Evolutionary conservation across 2,113 vertebrate genomes (phyloP), one percentile per base, ranked within the genome.

Genomic region (Lanius ludovicianus): DNA sequence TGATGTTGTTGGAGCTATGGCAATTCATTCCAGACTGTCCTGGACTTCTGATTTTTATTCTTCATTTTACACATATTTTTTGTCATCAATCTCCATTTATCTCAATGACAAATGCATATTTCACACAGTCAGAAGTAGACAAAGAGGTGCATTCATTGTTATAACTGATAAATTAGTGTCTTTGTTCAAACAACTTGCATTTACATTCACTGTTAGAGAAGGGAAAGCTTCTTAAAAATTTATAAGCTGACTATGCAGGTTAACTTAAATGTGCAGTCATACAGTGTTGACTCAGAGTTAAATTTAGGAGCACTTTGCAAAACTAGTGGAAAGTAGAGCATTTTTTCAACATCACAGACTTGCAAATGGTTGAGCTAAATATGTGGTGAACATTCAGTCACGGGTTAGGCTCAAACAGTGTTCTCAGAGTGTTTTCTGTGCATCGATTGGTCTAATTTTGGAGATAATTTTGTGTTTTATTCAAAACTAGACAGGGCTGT

Each of bases 221-320:
- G 53, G 60, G 78, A 90, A 93, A 93, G 57, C 90, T 94, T 55
- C 95, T 97, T 93, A 97, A 95, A 97, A 90, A 96, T 97, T 92
- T 93, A 93, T 94, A 96, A 97, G 93, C 94, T 97, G 96, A 97
- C 95, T 96, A 23, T 88, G 95, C 96, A 97, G 83, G 93, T 95
- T 97, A 96, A 96, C 91, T 94, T 93, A 91, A 94, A 95, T 94
- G 76, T 87, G 87, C 89, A 94, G 42, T 83, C 0, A 11, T 68
- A 91, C 65, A 67, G 89, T 84, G 96, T 97, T 96, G 93, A 93
- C 92, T 97, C 94, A 95, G 84, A 96, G 94, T 93, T 97, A 97
- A 96, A 96, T 96, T 97, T 97, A 97, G 96, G 83, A 81, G 46
- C 57, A 62, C 89, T 97, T 95, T 95, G 74, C 79, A 95, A 95